Evolutionary conservation across 2,888 invertebrate species (phyloP).

Genomic region (Marronus borbonicus): DNA sequence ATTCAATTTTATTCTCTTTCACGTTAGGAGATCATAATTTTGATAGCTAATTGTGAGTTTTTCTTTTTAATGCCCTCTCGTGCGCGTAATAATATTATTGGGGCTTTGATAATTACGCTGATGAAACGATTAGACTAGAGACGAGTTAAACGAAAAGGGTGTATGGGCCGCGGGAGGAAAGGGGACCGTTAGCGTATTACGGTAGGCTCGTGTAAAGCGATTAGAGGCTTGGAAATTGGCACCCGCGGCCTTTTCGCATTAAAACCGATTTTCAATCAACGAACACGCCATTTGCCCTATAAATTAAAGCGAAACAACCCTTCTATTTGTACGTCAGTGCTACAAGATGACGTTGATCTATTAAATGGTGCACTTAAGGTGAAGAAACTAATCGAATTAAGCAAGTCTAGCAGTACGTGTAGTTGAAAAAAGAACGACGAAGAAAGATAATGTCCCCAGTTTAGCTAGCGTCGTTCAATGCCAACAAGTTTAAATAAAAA

Average conservation of each 20-base stretch:
- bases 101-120: slow-evolving; percentile 31
- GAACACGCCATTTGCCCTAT: slow-evolving; percentile 13
- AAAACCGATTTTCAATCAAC: slow-evolving; percentile 22
- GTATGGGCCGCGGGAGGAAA: neutral
- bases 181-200: slow-evolving; percentile 17
- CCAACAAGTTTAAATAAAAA: too few relatives aligned
- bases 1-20: neutral
- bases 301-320: slow-evolving; percentile 19
- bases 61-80: slow-evolving; percentile 17
- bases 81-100: slow-evolving; percentile 27
- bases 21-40: neutral
- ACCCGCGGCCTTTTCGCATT: slow-evolving; percentile 33
- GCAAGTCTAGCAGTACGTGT: neutral
- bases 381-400: slow-evolving; percentile 4
- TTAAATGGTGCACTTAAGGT: neutral
- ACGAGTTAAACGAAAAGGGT: slow-evolving; percentile 33
- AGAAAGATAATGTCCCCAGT: too few relatives aligned
- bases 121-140: slow-evolving; percentile 32
- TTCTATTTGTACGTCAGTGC: neutral
- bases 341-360: slow-evolving; percentile 12
- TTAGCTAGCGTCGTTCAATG: too few relatives aligned
- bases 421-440: neutral
- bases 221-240: slow-evolving; percentile 32
- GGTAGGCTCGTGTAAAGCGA: slow-evolving; percentile 33
- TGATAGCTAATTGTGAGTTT: slow-evolving; percentile 3